Evolutionary conservation across 2,797 vertebrate species (phyloP).

Genomic region (Micromesistius poutassou): DNA sequence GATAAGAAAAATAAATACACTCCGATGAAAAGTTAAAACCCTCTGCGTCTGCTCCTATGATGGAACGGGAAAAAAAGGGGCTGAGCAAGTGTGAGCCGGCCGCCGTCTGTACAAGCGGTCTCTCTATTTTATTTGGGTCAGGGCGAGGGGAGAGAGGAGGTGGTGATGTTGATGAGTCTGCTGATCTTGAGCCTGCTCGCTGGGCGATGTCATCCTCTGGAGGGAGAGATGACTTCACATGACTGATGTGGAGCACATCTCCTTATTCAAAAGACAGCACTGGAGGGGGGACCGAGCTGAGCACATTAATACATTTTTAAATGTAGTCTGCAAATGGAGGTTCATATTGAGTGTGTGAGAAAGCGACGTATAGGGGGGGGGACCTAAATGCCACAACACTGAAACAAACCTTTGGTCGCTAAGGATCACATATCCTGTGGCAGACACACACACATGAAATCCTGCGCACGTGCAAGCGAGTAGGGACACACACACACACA

Average conservation of each 20-base stretch:
- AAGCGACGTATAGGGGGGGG: too few species aligned
- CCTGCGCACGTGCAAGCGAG: background rate
- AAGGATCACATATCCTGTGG: conserved; percentile 53
- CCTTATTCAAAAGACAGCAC: background rate
- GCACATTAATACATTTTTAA: background rate
- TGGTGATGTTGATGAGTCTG: conserved; percentile 28
- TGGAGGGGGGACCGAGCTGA: background rate
- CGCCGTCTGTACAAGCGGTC: background rate
- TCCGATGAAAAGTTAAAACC: background rate
- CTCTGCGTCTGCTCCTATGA: background rate
- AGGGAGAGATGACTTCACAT: conserved; percentile 11
- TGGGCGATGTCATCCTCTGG: background rate
- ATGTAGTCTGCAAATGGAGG: background rate
- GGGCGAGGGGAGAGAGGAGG: background rate
- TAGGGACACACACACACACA: too few species aligned
- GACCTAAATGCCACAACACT: conserved; percentile 60
- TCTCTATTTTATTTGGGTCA: conserved; percentile 23
- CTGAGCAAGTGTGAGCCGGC: background rate
- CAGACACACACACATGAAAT: conserved; percentile 22
- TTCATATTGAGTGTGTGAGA: background rate
- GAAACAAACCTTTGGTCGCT: conserved; percentile 66
- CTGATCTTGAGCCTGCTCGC: conserved; percentile 16
- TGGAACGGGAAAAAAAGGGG: background rate
- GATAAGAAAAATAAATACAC: background rate
- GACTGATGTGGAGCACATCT: background rate